Evolutionary conservation across 1,140 invertebrate species (phyloP).

Genomic region (Drosophila bipectinata): DNA sequence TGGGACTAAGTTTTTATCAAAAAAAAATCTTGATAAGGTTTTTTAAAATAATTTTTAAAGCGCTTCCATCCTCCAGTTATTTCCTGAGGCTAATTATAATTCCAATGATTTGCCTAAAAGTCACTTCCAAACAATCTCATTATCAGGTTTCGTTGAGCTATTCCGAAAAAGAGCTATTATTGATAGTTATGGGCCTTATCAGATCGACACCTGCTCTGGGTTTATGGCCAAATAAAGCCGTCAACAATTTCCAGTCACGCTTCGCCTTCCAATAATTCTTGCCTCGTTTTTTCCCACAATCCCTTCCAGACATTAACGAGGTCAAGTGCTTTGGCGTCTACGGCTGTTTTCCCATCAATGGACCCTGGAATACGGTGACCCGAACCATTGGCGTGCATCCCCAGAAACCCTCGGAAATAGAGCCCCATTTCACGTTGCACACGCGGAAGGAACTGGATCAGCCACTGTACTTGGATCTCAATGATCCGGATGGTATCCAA

Average conservation of each 20-base stretch:
- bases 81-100: too few species aligned
- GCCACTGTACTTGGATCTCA: conserved; percentile 87
- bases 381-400: conserved; percentile 92
- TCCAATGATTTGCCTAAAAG: too few species aligned
- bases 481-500: conserved; percentile 86
- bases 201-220: not conserved
- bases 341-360: conserved; percentile 92
- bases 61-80: too few species aligned
- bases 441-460: conserved; percentile 85
- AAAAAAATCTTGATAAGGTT: too few species aligned
- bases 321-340: conserved; percentile 90
- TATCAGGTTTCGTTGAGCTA: too few species aligned
- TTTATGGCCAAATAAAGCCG: conserved; percentile 3
- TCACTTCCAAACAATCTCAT: too few species aligned
- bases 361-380: conserved; percentile 91
- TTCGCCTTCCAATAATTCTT: not conserved
- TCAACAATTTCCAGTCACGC: not conserved
- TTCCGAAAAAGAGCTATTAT: not conserved
- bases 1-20: too few species aligned
- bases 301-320: conserved; percentile 82
- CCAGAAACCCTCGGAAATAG: conserved; percentile 85
- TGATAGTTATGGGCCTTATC: not conserved
- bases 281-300: not conserved
- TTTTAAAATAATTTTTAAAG: too few species aligned
- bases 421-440: conserved; percentile 86